Evolutionary conservation across 2,888 invertebrate species (phyloP).

Genomic region (Athalia circularis): DNA sequence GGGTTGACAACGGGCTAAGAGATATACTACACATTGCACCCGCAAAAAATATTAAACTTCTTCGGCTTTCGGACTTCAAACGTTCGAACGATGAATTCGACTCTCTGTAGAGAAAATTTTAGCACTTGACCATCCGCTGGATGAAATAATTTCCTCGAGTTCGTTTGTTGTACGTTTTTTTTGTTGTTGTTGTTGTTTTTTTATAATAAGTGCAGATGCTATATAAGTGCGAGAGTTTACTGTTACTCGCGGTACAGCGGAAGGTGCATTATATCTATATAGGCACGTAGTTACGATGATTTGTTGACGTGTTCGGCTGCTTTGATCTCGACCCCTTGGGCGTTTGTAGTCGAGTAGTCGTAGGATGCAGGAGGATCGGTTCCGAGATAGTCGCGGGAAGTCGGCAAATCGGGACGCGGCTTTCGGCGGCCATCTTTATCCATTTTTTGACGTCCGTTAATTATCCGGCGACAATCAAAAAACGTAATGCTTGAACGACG

Average conservation of each 20-base stretch:
- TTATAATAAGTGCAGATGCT: too few relatives aligned
- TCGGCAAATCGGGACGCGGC: constrained; percentile 18
- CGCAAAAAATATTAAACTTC: constrained; percentile 5
- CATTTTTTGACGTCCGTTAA: constrained; percentile 38
- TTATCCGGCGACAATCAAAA: constrained; percentile 24
- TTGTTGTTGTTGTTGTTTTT: too few relatives aligned
- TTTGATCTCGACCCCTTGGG: constrained; percentile 23
- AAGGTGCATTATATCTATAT: neutral
- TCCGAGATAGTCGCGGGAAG: constrained; percentile 7
- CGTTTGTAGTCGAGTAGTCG: neutral
- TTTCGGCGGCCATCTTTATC: constrained; percentile 32
- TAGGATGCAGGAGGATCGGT: neutral
- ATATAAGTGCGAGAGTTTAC: neutral
- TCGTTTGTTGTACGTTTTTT: too few relatives aligned
- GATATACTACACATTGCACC: neutral
- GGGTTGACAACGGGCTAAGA: constrained; percentile 31
- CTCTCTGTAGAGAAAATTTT: too few relatives aligned
- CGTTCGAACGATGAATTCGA: too few relatives aligned
- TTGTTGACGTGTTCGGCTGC: constrained; percentile 39
- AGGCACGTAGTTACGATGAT: constrained; percentile 31
- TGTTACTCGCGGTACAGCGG: neutral
- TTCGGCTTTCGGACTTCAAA: neutral
- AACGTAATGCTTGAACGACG: too few relatives aligned
- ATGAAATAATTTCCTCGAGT: too few relatives aligned
- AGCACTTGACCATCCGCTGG: too few relatives aligned